phyloP scores from a whole-genome alignment of 2,797 vertebrate genomes.

The Decapterus maruadsi region DNA sequence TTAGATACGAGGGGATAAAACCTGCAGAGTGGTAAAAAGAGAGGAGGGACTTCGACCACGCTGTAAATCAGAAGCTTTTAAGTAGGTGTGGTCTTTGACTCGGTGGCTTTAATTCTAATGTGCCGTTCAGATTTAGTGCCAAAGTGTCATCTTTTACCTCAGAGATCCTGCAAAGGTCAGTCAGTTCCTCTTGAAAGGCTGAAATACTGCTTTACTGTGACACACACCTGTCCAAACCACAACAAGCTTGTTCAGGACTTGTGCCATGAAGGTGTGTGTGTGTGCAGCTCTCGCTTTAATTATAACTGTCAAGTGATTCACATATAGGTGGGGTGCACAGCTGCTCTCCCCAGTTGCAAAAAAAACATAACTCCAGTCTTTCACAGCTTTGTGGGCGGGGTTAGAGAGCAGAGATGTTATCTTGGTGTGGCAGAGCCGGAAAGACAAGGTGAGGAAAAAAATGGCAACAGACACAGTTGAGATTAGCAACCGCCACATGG shows the following conservation, averaged over 20 bases:
- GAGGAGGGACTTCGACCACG: slow-evolving; percentile 10
- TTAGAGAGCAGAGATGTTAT: not conserved
- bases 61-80: slow-evolving; percentile 38
- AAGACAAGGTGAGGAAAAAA: not conserved
- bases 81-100: slow-evolving; percentile 2
- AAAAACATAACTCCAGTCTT: not conserved
- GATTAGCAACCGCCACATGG: not conserved
- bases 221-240: not conserved
- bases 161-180: slow-evolving; percentile 39
- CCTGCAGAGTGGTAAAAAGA: not conserved
- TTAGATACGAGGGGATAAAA: slow-evolving; percentile 2
- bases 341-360: not conserved
- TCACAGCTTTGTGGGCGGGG: not conserved
- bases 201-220: not conserved
- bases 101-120: no score
- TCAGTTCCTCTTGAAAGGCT: not conserved
- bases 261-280: not conserved
- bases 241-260: not conserved
- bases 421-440: not conserved
- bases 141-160: slow-evolving; percentile 32
- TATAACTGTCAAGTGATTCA: not conserved
- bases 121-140: no score
- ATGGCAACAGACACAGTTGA: not conserved
- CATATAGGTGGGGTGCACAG: not conserved
- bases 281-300: no score